Conservation (phyloP, 2,113 vertebrate species). For the Suricata suricatta region DNA sequence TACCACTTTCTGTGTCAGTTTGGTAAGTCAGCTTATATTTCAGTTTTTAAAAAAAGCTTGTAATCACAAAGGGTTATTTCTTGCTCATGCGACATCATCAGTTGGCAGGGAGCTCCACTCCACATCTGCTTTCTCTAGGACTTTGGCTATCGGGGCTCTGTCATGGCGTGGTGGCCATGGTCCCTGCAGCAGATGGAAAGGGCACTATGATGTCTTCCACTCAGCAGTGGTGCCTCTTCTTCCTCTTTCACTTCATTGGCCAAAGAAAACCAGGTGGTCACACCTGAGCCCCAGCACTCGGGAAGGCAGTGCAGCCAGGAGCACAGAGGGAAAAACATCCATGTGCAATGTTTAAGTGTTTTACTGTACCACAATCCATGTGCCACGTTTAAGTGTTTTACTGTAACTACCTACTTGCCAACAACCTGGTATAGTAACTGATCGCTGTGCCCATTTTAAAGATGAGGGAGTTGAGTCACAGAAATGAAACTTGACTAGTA, state of each 20-base stretch:
- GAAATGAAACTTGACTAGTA: background rate
- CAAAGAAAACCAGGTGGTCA: background rate
- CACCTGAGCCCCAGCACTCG: background rate
- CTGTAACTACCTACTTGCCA: background rate
- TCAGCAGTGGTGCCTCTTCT: background rate
- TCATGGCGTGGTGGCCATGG: fast-evolving
- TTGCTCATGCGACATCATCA: background rate
- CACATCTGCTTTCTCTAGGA: background rate
- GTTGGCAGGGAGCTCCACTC: background rate
- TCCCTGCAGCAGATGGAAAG: too few species aligned
- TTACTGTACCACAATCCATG: background rate
- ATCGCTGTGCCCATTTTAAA: background rate
- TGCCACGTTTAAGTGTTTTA: background rate
- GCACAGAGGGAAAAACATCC: background rate
- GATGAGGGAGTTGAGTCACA: background rate
- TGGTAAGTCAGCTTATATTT: background rate
- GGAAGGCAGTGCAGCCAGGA: background rate
- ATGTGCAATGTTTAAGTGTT: background rate
- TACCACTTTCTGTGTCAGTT: background rate
- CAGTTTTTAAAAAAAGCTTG: background rate
- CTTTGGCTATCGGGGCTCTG: background rate
- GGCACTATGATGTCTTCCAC: fast-evolving
- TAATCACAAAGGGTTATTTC: background rate
- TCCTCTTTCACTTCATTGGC: background rate
- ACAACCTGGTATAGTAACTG: background rate